A percentile compares a stretch with the other conserved stretches of the same genome.
These are phyloP conservation scores for Trematocara stigmaticum DNA, from an alignment of 2,113 vertebrate species.

Conservation along the genomic window DNA sequence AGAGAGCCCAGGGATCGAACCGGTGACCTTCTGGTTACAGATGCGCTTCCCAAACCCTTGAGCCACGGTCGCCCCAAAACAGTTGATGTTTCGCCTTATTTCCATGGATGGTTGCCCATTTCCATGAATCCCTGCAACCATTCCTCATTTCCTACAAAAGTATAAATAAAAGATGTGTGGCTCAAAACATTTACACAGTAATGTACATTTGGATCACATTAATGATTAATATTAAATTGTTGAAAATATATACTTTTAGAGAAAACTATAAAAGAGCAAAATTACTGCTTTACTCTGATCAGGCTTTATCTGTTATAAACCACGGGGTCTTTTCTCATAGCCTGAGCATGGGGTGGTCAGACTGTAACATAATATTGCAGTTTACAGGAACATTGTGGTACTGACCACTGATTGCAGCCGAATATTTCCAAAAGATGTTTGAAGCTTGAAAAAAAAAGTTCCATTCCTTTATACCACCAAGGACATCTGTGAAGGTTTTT, in stretches of 20 bases:
- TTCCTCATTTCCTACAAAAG: not conserved
- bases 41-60: no score
- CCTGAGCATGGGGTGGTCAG: not conserved
- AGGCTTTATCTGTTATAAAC: not conserved
- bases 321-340: not conserved
- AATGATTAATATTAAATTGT: not conserved
- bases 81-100: not conserved
- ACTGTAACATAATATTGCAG: slow-evolving; percentile 37
- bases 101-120: not conserved
- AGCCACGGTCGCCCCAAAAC: not conserved
- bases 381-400: slow-evolving; percentile 26
- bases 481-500: not conserved
- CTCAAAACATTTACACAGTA: not conserved
- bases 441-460: not conserved
- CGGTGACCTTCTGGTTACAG: no score
- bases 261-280: not conserved
- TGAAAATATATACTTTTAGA: not conserved
- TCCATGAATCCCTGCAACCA: not conserved
- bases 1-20: no score
- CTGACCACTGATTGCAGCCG: not conserved
- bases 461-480: not conserved
- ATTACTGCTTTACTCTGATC: not conserved
- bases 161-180: not conserved
- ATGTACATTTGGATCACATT: not conserved
- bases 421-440: slow-evolving; percentile 32